These are phyloP conservation scores for Corythornis vintsioides DNA, from an alignment of 2,113 vertebrate genomes.

Conservation along the genomic window DNA sequence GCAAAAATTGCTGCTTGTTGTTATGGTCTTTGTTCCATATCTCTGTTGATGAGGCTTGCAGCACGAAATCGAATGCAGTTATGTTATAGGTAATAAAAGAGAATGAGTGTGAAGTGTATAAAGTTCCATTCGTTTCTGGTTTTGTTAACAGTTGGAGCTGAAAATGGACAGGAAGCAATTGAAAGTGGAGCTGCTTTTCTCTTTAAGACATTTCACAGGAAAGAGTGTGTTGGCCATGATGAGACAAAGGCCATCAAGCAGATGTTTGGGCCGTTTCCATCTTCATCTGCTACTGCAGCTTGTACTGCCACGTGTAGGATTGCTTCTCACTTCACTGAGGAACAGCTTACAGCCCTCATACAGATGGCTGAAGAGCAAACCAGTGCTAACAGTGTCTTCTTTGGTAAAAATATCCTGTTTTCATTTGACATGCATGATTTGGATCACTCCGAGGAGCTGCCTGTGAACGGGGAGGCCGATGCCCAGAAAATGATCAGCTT, in stretches of 20 bases:
- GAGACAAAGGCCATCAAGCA: slow-evolving; percentile 91
- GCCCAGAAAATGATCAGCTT: slow-evolving; percentile 74
- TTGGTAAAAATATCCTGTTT: slow-evolving; percentile 90
- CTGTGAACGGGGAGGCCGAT: slow-evolving; percentile 71
- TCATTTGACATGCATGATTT: slow-evolving; percentile 91
- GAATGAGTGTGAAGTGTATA: not conserved
- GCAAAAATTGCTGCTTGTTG: not conserved
- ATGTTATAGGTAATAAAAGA: not conserved
- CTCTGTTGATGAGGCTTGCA: not conserved
- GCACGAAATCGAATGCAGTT: not conserved
- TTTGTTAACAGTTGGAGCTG: slow-evolving; percentile 85
- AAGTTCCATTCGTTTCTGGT: slow-evolving; percentile 37
- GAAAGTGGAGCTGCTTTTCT: slow-evolving; percentile 93
- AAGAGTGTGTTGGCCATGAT: slow-evolving; percentile 85
- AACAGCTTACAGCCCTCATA: slow-evolving; percentile 81
- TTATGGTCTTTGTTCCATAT: not conserved
- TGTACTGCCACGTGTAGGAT: slow-evolving; percentile 81
- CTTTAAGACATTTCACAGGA: slow-evolving; percentile 89
- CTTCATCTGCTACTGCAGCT: slow-evolving; percentile 85
- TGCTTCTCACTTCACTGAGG: slow-evolving; percentile 79
- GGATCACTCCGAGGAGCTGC: slow-evolving; percentile 84
- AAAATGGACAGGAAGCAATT: slow-evolving; percentile 87
- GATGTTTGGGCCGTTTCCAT: slow-evolving; percentile 95
- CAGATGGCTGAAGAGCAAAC: slow-evolving; percentile 73
- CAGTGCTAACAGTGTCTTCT: slow-evolving; percentile 62